Evolutionary conservation across 2,797 vertebrate species (phyloP), one percentile per base, ranked within the genome.

Genomic region (Xenops minutus): DNA sequence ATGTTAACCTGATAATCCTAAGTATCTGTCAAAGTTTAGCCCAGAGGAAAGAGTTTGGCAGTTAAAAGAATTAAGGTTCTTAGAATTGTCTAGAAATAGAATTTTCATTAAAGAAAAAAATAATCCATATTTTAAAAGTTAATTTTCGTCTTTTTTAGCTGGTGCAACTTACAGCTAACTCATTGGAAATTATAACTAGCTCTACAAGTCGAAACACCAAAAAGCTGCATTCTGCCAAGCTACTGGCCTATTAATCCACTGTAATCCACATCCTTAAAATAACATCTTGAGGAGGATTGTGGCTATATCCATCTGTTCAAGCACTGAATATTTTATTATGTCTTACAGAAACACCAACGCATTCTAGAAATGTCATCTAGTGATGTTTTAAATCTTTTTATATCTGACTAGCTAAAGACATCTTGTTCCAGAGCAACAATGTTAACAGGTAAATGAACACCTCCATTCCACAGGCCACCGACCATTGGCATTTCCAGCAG

Each of bases 241-340:
- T 71, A 51, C 32, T 73, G 71, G 84, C 87, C 77, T 92, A 82
- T 87, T 95, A 94, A 96, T 95, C 92, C 79, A 77, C n/a, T 68
- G 90, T 90, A 96, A 96, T 95, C 93, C 83, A 71, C 69, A 88
- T 52, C 76, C 85, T 92, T 92, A 91, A 95, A 95, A 93, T 92
- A 94, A 85, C 19, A 0, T 85, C 75, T 92, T 95, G 82, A 94
- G 86, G 90, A 84, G 85, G 90, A 88, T 34, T 93, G 90, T 66
- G 71, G 77, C 83, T 94, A 79, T 58, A 92, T 93, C 83, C 85
- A 97, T 89, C 90, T 94, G 88, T 78, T 95, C 77, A 73, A 84
- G 71, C 23, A 3, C 56, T 85, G 83, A 88, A 69, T 95, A 96
- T 91, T 96, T 95, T 79, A 93, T 88, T 86, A 82, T 11, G 71